These are phyloP conservation scores for Chelonus insularis DNA, from an alignment of 1,140 invertebrate species.

Conservation along the genomic window DNA sequence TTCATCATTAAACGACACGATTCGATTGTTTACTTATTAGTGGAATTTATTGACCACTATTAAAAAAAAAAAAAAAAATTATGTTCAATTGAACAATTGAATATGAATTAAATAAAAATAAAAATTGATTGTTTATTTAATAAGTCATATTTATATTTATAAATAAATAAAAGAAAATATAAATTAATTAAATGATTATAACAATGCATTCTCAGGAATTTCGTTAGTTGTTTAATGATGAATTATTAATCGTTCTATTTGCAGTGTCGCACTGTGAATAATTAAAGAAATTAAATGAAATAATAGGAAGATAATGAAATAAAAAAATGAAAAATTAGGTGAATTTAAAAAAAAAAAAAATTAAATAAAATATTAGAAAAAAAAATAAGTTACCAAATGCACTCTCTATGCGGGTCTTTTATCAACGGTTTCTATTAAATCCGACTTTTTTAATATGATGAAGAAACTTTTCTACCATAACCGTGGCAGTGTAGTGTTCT, in stretches of 20 bases:
- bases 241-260: conserved; percentile 14
- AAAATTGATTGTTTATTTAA: no score
- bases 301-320: conserved; percentile 18
- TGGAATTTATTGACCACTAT: no score
- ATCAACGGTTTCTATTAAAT: conserved; percentile 37
- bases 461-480: conserved; percentile 55
- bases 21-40: no score
- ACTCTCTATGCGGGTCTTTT: conserved; percentile 44
- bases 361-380: conserved; percentile 12
- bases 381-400: conserved; percentile 30
- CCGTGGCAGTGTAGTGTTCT: conserved; percentile 33
- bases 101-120: neutral
- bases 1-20: neutral
- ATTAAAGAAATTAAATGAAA: conserved; percentile 24
- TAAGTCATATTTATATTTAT: neutral
- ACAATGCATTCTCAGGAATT: conserved; percentile 8
- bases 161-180: conserved; percentile 8
- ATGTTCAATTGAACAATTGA: no score
- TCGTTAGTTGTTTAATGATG: conserved; percentile 15
- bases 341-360: conserved; percentile 17
- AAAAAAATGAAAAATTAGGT: conserved; percentile 19
- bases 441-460: conserved; percentile 55
- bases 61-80: neutral
- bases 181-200: neutral
- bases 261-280: conserved; percentile 33